A percentile compares a stretch with the other conserved stretches of the same genome.
Conservation (phyloP, 2,113 vertebrate genomes). For the Dicerorhinus sumatrensis region DNA sequence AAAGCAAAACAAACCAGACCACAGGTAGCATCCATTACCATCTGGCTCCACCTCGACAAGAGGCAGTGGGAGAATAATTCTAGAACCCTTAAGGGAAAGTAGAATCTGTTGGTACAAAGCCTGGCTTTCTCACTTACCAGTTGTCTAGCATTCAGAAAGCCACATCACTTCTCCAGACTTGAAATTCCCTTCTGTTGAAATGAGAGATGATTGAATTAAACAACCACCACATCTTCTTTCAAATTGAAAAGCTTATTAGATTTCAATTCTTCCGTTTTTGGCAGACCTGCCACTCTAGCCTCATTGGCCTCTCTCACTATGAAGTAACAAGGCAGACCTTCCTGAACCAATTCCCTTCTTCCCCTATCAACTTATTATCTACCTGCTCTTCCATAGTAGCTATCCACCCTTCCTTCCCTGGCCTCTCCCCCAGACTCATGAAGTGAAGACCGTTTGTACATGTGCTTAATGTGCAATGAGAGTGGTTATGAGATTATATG, state of each 20-base stretch:
- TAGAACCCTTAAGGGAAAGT: neutral
- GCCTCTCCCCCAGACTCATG: neutral
- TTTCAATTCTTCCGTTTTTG: conserved; percentile 34
- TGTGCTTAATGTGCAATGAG: neutral
- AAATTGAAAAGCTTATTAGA: conserved; percentile 4
- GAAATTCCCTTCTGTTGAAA: neutral
- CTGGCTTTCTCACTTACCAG: neutral
- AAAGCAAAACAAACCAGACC: neutral
- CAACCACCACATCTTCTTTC: neutral
- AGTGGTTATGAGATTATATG: neutral
- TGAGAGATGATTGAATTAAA: conserved; percentile 48
- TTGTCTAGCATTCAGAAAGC: neutral
- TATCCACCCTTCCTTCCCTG: neutral
- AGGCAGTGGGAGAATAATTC: neutral
- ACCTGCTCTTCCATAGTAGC: neutral
- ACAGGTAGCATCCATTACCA: neutral
- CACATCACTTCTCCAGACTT: neutral
- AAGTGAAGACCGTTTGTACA: neutral
- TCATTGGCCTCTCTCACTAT: neutral
- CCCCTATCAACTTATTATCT: neutral
- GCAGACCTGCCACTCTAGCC: neutral
- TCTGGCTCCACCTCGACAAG: neutral
- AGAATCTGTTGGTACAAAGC: neutral
- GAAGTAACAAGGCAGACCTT: conserved; percentile 6
- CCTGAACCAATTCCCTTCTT: neutral